Evolutionary conservation across 1,140 invertebrate genomes (phyloP).

Genomic region (Drosophila kanapiae): DNA sequence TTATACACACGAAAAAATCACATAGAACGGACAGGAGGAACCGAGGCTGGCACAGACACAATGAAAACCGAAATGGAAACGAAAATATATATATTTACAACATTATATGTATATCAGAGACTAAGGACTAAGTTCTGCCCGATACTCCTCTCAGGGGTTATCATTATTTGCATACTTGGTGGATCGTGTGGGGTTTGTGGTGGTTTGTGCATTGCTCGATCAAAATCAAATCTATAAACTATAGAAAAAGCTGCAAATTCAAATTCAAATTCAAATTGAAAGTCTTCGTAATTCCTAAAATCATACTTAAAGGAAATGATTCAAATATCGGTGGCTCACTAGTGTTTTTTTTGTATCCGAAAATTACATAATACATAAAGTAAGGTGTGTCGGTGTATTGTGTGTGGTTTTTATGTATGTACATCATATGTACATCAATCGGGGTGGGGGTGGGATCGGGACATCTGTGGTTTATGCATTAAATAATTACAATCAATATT

Average conservation of each 20-base stretch:
- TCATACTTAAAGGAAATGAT: background rate
- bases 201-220: constrained; percentile 46
- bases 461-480: constrained; percentile 55
- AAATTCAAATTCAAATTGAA: constrained; percentile 31
- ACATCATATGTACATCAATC: constrained; percentile 19
- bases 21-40: constrained; percentile 22
- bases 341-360: constrained; percentile 20
- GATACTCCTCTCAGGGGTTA: background rate
- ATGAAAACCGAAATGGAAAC: constrained; percentile 26
- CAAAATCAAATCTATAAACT: constrained; percentile 69
- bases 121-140: background rate
- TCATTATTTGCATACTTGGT: constrained; percentile 1
- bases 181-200: constrained; percentile 27
- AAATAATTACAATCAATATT: constrained; percentile 80
- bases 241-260: constrained; percentile 32
- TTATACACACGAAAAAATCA: constrained; percentile 14
- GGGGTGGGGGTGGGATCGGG: constrained; percentile 6
- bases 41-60: constrained; percentile 23
- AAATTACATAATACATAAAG: constrained; percentile 57
- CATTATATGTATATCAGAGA: background rate
- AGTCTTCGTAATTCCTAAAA: constrained; percentile 49
- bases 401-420: constrained; percentile 18
- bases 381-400: constrained; percentile 25
- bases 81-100: constrained; percentile 16
- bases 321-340: constrained; percentile 21